Evolutionary conservation across 2,113 vertebrate genomes (phyloP).

Genomic region (Grammomys dolichurus): DNA sequence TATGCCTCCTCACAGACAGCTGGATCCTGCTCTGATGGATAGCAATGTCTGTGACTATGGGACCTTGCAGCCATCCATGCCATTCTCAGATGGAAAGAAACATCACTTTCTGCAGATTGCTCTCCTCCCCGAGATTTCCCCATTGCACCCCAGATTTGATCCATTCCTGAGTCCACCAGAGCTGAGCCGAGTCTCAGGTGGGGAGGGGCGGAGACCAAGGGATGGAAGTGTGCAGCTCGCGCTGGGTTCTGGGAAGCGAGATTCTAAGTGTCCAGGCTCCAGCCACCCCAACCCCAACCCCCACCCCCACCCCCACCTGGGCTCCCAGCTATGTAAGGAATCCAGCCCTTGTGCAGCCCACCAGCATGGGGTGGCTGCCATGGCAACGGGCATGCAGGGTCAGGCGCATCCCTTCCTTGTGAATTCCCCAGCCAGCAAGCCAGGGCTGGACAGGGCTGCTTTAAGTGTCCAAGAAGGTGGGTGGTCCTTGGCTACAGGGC

Average conservation of each 20-base stretch:
- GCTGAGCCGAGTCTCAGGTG: not conserved
- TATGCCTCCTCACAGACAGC: not conserved
- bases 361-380: not conserved
- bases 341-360: not conserved
- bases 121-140: too few species aligned
- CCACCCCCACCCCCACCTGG: not conserved
- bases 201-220: not conserved
- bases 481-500: not conserved
- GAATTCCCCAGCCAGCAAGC: not conserved
- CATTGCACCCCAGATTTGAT: not conserved
- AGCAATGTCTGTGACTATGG: not conserved
- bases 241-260: not conserved
- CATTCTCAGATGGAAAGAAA: fast-evolving
- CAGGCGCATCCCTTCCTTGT: not conserved
- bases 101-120: not conserved
- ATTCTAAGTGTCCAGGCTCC: not conserved
- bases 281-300: not conserved
- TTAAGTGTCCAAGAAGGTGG: not conserved
- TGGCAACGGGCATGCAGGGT: not conserved
- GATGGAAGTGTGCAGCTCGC: not conserved
- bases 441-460: not conserved
- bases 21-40: not conserved
- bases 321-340: slow-evolving; percentile 49
- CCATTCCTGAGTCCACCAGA: fast-evolving
- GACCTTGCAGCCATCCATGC: not conserved